phyloP scores from a whole-genome alignment of 2,888 invertebrate genomes.

The Blera fallax region DNA sequence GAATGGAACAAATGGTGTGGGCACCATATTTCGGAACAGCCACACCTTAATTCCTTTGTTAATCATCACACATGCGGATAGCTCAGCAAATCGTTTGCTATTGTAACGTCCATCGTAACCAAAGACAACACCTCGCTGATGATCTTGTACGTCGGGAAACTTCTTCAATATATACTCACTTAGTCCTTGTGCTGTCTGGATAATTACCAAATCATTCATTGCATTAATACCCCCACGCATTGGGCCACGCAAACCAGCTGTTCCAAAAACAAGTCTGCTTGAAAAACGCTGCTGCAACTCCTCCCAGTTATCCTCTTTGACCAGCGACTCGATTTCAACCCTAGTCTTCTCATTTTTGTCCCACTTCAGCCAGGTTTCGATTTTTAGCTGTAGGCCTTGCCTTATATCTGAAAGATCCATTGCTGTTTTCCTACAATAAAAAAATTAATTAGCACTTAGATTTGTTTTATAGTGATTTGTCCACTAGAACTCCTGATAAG shows the following conservation, averaged over 20 bases:
- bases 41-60: slow-evolving; percentile 89
- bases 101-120: slow-evolving; percentile 97
- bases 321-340: slow-evolving; percentile 85
- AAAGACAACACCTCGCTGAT: slow-evolving; percentile 89
- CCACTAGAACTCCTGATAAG: background rate
- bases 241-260: slow-evolving; percentile 94
- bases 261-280: slow-evolving; percentile 92
- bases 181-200: slow-evolving; percentile 97
- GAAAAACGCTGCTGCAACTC: slow-evolving; percentile 86
- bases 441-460: background rate
- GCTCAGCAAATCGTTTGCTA: slow-evolving; percentile 90
- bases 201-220: slow-evolving; percentile 98
- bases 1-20: slow-evolving; percentile 97
- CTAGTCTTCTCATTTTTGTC: slow-evolving; percentile 88
- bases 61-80: slow-evolving; percentile 93
- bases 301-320: slow-evolving; percentile 83
- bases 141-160: slow-evolving; percentile 82
- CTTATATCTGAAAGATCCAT: too few species aligned
- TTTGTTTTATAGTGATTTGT: background rate
- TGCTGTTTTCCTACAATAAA: background rate
- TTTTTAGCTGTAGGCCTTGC: too few species aligned
- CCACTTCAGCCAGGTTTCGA: slow-evolving; percentile 88
- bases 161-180: slow-evolving; percentile 87
- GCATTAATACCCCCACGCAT: slow-evolving; percentile 97
- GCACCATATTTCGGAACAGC: slow-evolving; percentile 90